phyloP scores from a whole-genome alignment of 2,113 vertebrate genomes.

The Thamnophis sirtalis region DNA sequence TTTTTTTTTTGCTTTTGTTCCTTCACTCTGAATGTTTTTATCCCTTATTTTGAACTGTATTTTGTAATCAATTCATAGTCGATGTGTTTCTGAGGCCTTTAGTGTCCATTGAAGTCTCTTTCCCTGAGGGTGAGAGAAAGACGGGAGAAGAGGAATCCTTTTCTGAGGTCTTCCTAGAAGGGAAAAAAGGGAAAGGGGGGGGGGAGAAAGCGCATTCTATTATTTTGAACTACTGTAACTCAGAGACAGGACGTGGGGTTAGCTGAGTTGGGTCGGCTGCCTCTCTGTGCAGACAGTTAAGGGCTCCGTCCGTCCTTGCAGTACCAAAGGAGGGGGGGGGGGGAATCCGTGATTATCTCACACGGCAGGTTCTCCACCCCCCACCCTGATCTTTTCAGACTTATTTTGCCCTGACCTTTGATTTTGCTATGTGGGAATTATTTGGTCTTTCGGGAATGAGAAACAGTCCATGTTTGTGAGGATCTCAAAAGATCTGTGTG shows the following conservation, averaged over 20 bases:
- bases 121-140: slow-evolving; percentile 27
- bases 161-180: not conserved
- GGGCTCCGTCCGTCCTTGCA: not conserved
- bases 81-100: slow-evolving; percentile 67
- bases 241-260: not conserved
- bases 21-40: slow-evolving; percentile 62
- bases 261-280: not conserved
- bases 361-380: not conserved
- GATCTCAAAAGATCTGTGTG: not conserved
- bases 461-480: not conserved
- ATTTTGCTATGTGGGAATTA: not conserved
- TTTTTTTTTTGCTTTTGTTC: slow-evolving; percentile 65
- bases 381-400: not conserved
- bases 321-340: not conserved
- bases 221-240: not conserved
- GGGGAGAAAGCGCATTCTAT: not conserved
- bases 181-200: not conserved
- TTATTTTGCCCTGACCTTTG: not conserved
- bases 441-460: not conserved
- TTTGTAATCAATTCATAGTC: slow-evolving; percentile 71
- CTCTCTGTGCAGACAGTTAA: not conserved
- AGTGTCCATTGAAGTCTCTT: slow-evolving; percentile 58
- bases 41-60: slow-evolving; percentile 73
- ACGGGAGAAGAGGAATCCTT: not conserved
- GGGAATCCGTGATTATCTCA: not conserved